These are phyloP conservation scores for Cherax destructor DNA, from an alignment of 1,140 invertebrate genomes.

Conservation along the genomic window DNA sequence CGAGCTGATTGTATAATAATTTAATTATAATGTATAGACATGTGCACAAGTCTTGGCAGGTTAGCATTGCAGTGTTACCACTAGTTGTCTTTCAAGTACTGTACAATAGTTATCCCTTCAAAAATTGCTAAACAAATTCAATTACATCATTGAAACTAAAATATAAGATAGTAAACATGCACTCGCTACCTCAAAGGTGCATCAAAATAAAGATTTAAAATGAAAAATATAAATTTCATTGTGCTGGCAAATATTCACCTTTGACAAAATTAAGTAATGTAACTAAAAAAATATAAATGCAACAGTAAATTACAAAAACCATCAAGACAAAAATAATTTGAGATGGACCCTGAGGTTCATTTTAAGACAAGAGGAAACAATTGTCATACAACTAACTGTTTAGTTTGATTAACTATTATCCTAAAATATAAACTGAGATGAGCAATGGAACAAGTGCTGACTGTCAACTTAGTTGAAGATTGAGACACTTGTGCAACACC, in stretches of 20 bases:
- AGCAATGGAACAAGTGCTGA: too few species aligned
- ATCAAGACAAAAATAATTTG: background rate
- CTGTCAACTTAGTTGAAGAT: too few species aligned
- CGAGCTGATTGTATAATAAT: background rate
- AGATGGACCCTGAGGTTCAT: too few species aligned
- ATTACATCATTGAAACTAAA: background rate
- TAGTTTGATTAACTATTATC: too few species aligned
- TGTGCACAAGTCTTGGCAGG: background rate
- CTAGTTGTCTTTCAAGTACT: background rate
- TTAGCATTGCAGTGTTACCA: slow-evolving; percentile 1
- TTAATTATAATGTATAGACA: slow-evolving; percentile 6
- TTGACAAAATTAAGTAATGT: background rate
- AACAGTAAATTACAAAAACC: background rate
- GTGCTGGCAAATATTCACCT: background rate
- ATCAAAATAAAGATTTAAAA: background rate
- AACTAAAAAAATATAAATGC: background rate
- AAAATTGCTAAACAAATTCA: background rate
- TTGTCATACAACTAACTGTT: too few species aligned
- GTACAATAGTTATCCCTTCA: background rate
- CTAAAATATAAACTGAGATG: too few species aligned
- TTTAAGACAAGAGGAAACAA: too few species aligned
- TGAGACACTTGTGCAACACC: too few species aligned
- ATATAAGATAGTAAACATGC: background rate
- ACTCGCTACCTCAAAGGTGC: background rate
- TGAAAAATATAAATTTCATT: background rate